Evolutionary conservation across 2,113 vertebrate species (phyloP).

Genomic region (Gallinago undulata): DNA sequence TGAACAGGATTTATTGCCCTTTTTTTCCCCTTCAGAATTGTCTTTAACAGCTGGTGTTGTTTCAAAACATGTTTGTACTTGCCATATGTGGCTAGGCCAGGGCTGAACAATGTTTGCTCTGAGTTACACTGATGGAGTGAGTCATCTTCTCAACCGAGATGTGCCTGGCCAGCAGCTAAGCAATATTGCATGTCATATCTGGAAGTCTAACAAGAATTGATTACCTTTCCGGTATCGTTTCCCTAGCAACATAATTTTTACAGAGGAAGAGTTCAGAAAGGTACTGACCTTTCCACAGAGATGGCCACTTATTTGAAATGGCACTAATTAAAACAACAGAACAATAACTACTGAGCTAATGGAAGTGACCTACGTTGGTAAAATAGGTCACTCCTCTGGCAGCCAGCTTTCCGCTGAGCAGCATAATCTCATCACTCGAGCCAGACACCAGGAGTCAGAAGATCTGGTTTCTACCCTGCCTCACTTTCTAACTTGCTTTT

Average conservation of each 20-base stretch:
- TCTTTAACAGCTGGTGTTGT: background rate
- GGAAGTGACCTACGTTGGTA: background rate
- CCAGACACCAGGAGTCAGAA: background rate
- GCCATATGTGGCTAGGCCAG: background rate
- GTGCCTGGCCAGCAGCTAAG: conserved; percentile 49
- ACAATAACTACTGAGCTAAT: conserved; percentile 19
- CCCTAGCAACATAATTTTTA: conserved; percentile 21
- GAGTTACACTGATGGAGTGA: conserved; percentile 13
- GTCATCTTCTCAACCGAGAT: background rate
- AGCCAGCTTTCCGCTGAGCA: background rate
- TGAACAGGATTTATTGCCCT: background rate
- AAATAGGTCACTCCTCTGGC: background rate
- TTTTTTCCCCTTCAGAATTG: background rate
- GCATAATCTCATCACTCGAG: background rate
- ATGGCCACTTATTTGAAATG: conserved; percentile 20
- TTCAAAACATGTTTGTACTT: conserved; percentile 18
- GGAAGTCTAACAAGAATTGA: conserved; percentile 12
- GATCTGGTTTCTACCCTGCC: background rate
- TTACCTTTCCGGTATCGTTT: background rate
- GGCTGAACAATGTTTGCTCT: conserved; percentile 36
- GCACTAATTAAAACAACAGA: conserved; percentile 35
- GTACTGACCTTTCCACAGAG: conserved; percentile 42
- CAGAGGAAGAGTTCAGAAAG: conserved; percentile 12
- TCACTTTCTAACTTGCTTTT: conserved; percentile 3
- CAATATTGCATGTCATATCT: conserved; percentile 12